Conservation (phyloP, 2,113 vertebrate genomes). For the Vidua macroura region DNA sequence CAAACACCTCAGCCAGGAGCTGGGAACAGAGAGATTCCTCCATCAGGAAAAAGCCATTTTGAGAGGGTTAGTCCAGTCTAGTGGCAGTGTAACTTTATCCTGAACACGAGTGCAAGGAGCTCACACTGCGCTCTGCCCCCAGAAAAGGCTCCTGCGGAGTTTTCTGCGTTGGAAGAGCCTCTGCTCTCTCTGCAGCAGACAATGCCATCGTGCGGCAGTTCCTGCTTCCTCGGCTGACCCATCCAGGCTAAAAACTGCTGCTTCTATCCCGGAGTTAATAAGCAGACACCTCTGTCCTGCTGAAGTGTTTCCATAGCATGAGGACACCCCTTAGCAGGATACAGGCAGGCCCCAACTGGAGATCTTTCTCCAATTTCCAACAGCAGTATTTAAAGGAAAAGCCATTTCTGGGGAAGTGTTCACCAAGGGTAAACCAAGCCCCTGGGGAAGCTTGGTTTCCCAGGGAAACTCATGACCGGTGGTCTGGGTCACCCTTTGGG, state of each 20-base stretch:
- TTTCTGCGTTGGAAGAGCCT: not conserved
- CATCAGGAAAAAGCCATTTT: not conserved
- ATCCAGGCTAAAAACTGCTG: not conserved
- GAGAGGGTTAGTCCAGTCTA: not conserved
- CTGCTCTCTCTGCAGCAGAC: not conserved
- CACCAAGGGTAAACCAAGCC: not conserved
- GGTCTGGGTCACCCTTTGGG: fast-evolving
- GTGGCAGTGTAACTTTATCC: not conserved
- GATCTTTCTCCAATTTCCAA: not conserved
- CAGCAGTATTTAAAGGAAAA: not conserved
- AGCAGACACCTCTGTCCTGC: not conserved
- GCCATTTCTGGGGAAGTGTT: not conserved
- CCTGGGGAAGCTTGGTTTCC: not conserved
- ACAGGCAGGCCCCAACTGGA: not conserved
- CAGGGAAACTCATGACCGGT: fast-evolving
- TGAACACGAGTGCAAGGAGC: not conserved
- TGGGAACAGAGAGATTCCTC: not conserved
- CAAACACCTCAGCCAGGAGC: too few relatives aligned
- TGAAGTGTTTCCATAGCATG: not conserved
- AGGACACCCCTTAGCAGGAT: not conserved
- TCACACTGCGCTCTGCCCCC: fast-evolving
- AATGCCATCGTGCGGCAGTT: not conserved
- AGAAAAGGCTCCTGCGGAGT: fast-evolving
- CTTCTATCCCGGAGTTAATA: not conserved
- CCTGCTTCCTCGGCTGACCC: not conserved